Conservation (phyloP, 1,140 invertebrate species). For the Odontomachus brunneus region DNA sequence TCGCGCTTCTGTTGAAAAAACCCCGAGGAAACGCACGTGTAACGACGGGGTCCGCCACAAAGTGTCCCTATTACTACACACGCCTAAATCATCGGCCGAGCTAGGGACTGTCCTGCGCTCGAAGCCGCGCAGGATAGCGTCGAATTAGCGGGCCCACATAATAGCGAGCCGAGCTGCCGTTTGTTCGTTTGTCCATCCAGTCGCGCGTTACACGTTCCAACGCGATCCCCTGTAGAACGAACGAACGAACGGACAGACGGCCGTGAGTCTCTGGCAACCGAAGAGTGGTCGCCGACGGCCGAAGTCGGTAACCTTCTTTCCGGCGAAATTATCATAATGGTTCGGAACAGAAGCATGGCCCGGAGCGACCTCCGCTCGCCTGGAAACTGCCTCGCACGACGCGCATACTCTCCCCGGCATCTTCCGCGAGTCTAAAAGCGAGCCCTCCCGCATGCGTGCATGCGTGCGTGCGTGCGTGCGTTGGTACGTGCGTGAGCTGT, state of each 20-base stretch:
- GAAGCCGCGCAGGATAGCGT: slow-evolving; percentile 34
- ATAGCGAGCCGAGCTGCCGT: slow-evolving; percentile 54
- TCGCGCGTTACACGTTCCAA: slow-evolving; percentile 28
- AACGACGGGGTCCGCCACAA: slow-evolving; percentile 23
- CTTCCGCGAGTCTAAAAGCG: slow-evolving; percentile 59
- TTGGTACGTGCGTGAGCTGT: not conserved
- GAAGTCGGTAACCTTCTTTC: slow-evolving; percentile 80
- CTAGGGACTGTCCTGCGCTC: slow-evolving; percentile 11
- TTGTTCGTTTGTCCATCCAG: slow-evolving; percentile 22
- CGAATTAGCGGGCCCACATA: slow-evolving; percentile 48
- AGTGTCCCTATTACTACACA: slow-evolving; percentile 39
- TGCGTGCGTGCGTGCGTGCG: slow-evolving; percentile 9
- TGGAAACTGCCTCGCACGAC: slow-evolving; percentile 61
- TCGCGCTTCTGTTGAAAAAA: not conserved
- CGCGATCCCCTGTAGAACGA: slow-evolving; percentile 27
- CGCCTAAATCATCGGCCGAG: not conserved
- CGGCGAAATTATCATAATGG: slow-evolving; percentile 84
- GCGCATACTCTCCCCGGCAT: slow-evolving; percentile 54
- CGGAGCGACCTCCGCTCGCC: slow-evolving; percentile 68
- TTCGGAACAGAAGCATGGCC: slow-evolving; percentile 83
- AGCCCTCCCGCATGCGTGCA: slow-evolving; percentile 28
- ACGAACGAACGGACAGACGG: not conserved
- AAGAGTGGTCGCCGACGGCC: slow-evolving; percentile 48
- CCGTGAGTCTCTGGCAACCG: slow-evolving; percentile 36
- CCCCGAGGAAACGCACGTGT: not conserved